Percentiles rank a stretch among this genome's conserved stretches.
Conservation (phyloP, 2,113 vertebrate genomes). For the Potamarius usumacintae region DNA sequence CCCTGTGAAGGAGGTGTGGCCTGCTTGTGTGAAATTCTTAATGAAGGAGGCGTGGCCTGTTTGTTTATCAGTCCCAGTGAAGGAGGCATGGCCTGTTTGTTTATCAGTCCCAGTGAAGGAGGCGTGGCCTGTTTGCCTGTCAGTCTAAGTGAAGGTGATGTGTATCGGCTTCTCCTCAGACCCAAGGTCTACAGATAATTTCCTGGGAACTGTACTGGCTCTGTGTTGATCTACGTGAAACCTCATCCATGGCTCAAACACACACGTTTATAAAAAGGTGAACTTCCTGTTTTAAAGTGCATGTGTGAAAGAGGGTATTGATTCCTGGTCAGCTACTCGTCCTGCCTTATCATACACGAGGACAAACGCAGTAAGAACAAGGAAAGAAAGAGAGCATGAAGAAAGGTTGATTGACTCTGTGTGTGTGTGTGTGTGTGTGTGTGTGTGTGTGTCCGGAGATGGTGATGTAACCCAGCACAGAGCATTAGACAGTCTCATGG, state of each 20-base stretch:
- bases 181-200: neutral
- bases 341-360: conserved; percentile 6
- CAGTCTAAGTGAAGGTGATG: neutral
- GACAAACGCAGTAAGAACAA: neutral
- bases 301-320: neutral
- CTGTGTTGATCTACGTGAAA: neutral
- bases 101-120: neutral
- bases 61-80: neutral
- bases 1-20: neutral
- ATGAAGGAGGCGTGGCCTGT: neutral
- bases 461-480: conserved; percentile 35
- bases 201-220: neutral
- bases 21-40: neutral
- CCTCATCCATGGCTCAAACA: neutral
- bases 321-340: neutral
- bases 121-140: neutral
- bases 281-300: neutral
- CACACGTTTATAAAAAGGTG: neutral
- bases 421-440: neutral
- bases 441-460: conserved; percentile 28
- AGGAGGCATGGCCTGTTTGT: neutral
- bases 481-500: conserved; percentile 51
- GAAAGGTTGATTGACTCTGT: neutral
- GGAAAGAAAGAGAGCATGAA: neutral
- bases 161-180: neutral